Base-by-base conservation (phyloP, 2,797 vertebrate genomes). In the Chanos chanos region DNA sequence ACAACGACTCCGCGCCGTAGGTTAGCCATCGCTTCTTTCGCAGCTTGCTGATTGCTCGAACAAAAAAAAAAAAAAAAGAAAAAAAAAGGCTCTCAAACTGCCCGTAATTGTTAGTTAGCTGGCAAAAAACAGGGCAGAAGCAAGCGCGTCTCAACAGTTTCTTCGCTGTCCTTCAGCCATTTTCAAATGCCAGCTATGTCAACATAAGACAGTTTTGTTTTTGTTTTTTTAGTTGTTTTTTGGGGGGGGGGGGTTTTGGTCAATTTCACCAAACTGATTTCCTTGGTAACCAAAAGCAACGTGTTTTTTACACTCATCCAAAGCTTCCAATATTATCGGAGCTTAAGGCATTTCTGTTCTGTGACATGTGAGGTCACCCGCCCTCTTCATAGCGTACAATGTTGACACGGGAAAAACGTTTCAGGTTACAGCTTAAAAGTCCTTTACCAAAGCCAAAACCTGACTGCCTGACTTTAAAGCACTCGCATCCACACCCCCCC, bases 181-280 rank as follows among this genome's bases (percentile, higher is more conserved):
- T 54, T n/a, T 56, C 4, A 64, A 60, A 66, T 66, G 68, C 55
- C 60, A 71, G 62, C 66, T 43, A 62, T 55, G 53, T 74, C 66
- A 68, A 72, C 71, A 72, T n/a, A 33, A 47, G 48, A 13, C 22
- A n/a, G 16, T 15, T 24, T 50, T 53, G 70, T 62, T 62, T 34
- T 62, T 50, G 19, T 57, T 33, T 10, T 28, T 36, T 2, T 57
- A 66, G 47, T n/a, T n/a, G n/a, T n/a, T n/a, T n/a, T n/a, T n/a
- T n/a, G n/a, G n/a, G n/a, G n/a, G n/a, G n/a, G n/a, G n/a, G n/a
- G n/a, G n/a, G n/a, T n/a, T n/a, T n/a, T n/a, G n/a, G n/a, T n/a
- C n/a, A n/a, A n/a, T n/a, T n/a, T n/a, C n/a, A n/a, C n/a, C n/a
- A n/a, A n/a, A n/a, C 18, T 47, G 28, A 58, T 54, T 62, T 67